Evolutionary conservation across 2,797 vertebrate genomes (phyloP).

Genomic region (Balearica regulorum): DNA sequence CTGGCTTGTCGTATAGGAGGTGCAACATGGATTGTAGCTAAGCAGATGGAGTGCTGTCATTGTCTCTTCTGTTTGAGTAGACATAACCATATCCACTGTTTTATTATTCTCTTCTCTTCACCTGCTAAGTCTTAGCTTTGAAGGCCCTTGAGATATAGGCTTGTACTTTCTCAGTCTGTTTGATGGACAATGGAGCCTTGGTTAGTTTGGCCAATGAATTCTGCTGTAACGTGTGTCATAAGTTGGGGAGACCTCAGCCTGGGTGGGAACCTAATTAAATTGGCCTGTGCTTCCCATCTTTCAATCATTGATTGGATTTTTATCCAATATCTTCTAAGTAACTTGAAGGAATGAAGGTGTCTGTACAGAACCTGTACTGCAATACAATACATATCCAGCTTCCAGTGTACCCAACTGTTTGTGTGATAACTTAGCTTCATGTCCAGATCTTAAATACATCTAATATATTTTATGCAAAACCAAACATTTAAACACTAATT

Average conservation of each 20-base stretch:
- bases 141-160: not conserved
- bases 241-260: not conserved
- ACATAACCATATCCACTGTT: not conserved
- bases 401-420: not conserved
- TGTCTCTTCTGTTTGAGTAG: not conserved
- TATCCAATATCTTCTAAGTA: not conserved
- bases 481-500: not conserved
- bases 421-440: not conserved
- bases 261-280: not conserved
- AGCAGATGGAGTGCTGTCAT: not conserved
- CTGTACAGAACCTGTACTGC: not conserved
- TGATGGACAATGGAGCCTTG: not conserved
- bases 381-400: not conserved
- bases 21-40: not conserved
- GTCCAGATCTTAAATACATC: not conserved
- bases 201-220: not conserved
- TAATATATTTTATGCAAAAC: not conserved
- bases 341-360: not conserved
- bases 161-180: not conserved
- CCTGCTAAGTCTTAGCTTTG: not conserved
- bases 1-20: not conserved
- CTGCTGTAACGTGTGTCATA: not conserved
- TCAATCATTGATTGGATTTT: not conserved
- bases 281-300: not conserved
- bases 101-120: not conserved